A percentile compares a stretch with the other conserved stretches of the same genome.
phyloP scores from a whole-genome alignment of 2,888 invertebrate species.

The Eucera pruinosa region DNA sequence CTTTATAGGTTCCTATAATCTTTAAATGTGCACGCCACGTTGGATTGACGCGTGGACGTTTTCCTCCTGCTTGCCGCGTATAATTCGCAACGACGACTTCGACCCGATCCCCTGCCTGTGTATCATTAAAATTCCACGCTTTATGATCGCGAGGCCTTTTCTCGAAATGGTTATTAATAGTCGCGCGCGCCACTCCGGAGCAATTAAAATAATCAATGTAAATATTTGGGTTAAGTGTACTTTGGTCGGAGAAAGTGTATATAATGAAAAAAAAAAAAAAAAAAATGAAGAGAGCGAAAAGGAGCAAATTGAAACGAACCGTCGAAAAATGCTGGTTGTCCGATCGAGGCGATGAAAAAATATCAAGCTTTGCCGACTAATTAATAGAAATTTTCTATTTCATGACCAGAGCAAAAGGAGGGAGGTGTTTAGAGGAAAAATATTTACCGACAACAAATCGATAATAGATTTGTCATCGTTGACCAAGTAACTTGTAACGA shows the following conservation, averaged over 20 bases:
- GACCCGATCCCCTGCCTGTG: background rate
- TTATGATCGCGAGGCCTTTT: constrained; percentile 46
- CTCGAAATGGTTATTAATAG: constrained; percentile 54
- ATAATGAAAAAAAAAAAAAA: background rate
- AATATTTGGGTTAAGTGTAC: constrained; percentile 53
- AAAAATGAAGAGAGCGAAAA: background rate
- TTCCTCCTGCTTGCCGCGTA: background rate
- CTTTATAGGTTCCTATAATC: constrained; percentile 55
- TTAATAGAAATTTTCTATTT: constrained; percentile 18
- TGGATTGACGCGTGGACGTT: background rate
- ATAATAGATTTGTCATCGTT: constrained; percentile 20
- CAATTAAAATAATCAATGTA: constrained; percentile 54
- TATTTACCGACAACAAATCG: background rate
- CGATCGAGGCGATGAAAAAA: constrained; percentile 23
- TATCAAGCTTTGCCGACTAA: constrained; percentile 21
- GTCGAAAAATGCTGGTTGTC: constrained; percentile 24
- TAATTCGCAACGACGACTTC: constrained; percentile 9
- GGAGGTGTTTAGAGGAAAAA: constrained; percentile 4
- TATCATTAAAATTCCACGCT: constrained; percentile 61
- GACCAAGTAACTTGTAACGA: too few species aligned
- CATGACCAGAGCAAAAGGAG: background rate
- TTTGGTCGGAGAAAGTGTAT: background rate
- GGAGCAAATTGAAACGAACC: constrained; percentile 18
- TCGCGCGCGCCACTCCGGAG: constrained; percentile 15
- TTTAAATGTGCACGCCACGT: constrained; percentile 37